phyloP scores from a whole-genome alignment of 2,888 invertebrate species.

The Chesias legatella region DNA sequence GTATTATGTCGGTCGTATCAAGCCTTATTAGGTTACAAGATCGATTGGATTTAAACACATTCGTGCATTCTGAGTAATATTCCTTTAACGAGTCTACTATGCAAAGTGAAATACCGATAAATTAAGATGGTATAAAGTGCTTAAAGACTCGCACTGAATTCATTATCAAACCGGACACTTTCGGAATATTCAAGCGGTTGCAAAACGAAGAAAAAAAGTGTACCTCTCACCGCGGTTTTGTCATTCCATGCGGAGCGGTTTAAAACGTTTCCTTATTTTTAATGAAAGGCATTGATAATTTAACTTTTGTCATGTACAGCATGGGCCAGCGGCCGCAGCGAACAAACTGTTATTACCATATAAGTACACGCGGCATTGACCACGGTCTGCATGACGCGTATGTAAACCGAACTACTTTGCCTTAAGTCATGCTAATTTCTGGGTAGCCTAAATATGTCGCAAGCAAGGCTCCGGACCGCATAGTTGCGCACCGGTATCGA shows the following conservation, averaged over 20 bases:
- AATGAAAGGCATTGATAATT: slow-evolving; percentile 42
- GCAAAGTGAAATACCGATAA: slow-evolving; percentile 15
- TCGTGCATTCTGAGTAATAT: slow-evolving; percentile 12
- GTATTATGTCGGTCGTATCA: slow-evolving; percentile 7
- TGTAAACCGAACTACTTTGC: slow-evolving; percentile 40
- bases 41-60: slow-evolving; percentile 8
- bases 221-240: slow-evolving; percentile 28
- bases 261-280: slow-evolving; percentile 36
- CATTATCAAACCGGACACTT: slow-evolving; percentile 21
- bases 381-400: slow-evolving; percentile 45
- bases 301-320: slow-evolving; percentile 43
- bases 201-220: slow-evolving; percentile 4
- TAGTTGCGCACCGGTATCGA: slow-evolving; percentile 44
- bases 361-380: slow-evolving; percentile 54
- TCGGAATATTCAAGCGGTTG: slow-evolving; percentile 23
- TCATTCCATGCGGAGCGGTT: slow-evolving; percentile 31
- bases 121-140: slow-evolving; percentile 14
- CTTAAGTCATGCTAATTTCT: slow-evolving; percentile 59
- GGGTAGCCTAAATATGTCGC: slow-evolving; percentile 54
- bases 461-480: slow-evolving; percentile 58
- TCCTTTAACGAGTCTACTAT: slow-evolving; percentile 10
- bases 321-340: slow-evolving; percentile 31
- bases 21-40: slow-evolving; percentile 18
- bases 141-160: slow-evolving; percentile 12
- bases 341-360: slow-evolving; percentile 59